These are phyloP conservation scores for Rhynchonycteris naso DNA, from an alignment of 2,797 vertebrate genomes.

Conservation along the genomic window DNA sequence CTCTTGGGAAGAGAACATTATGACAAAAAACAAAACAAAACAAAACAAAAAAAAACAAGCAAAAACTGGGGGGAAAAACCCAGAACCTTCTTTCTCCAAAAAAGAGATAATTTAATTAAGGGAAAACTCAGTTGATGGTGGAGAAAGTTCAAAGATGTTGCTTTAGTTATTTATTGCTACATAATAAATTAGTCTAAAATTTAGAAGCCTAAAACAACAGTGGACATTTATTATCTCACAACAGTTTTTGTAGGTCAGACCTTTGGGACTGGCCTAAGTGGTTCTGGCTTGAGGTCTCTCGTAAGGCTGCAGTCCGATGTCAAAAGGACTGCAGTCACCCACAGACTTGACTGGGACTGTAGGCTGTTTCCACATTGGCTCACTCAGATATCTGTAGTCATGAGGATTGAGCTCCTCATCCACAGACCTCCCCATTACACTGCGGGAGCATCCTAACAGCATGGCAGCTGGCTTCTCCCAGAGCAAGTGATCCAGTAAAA, in stretches of 20 bases:
- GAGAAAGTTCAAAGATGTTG: neutral
- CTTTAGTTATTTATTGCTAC: slow-evolving; percentile 20
- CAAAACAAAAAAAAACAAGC: neutral
- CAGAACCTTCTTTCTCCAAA: neutral
- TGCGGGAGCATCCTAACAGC: neutral
- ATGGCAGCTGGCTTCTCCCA: neutral
- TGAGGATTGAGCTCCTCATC: neutral
- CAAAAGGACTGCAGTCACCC: neutral
- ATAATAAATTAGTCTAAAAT: slow-evolving; percentile 20
- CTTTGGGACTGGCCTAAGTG: neutral
- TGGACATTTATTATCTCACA: neutral
- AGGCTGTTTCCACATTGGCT: neutral
- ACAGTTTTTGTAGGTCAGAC: neutral
- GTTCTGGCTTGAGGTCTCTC: neutral
- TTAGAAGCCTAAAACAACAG: neutral
- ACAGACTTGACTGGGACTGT: neutral
- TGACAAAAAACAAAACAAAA: neutral
- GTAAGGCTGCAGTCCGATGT: neutral
- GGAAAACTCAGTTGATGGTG: neutral
- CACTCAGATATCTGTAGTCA: neutral
- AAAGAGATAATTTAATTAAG: slow-evolving; percentile 14
- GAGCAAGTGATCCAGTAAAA: neutral
- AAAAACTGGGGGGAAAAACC: too few relatives aligned
- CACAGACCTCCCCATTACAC: neutral
- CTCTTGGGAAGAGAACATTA: neutral